Base-by-base conservation (phyloP, 2,888 invertebrate species). In the Ophion obscuratus region DNA sequence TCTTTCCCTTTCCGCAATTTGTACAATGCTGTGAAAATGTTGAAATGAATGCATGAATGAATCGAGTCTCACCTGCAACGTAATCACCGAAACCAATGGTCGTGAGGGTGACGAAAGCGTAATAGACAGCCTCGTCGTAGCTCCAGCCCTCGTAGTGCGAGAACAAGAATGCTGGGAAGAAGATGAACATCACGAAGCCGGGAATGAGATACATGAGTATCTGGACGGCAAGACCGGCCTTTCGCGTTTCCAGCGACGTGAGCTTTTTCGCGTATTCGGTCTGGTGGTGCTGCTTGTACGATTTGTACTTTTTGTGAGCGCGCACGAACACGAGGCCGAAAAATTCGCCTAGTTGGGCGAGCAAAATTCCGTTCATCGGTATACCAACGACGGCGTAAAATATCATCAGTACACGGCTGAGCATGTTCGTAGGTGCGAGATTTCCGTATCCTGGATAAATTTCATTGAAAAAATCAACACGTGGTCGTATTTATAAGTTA, bases 31-130 rank as follows among this genome's bases (percentile, higher is more conserved):
- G 24, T 47, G 24, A 9, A 11, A 11, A n/a, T 17, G 7, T 59
- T 36, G 14, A 9, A 44, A 40, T 40, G 1, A 17, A 20, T 73
- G 24, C 5, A 40, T 11, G 7, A 31, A 61, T 44, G 9, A 31
- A 64, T 31, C 1, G 31, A 31, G n/a, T 36, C 67, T 80, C 94
- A 97, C 97, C 97, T 94, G 98, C 98, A 47, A 98, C 98, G 92
- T 96, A 96, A 94, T 98, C 98, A n/a, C 98, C 98, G 93, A 98
- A 98, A 61, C 98, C 98, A 88, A 98, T 98, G 4, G 98, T 98
- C 2, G 98, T 97, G 14, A 97, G 95, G 0, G 98, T 97, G 17
- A 98, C 97, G 92, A 97, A 98, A 27, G 98, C 97, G 92, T 97
- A 98, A 93, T 98, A 98, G 64, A 98, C 95, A 0, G 98, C 96